A percentile compares a stretch with the other conserved stretches of the same genome.
phyloP scores from a whole-genome alignment of 2,888 invertebrate species.

The Pyrocoelia pectoralis region DNA sequence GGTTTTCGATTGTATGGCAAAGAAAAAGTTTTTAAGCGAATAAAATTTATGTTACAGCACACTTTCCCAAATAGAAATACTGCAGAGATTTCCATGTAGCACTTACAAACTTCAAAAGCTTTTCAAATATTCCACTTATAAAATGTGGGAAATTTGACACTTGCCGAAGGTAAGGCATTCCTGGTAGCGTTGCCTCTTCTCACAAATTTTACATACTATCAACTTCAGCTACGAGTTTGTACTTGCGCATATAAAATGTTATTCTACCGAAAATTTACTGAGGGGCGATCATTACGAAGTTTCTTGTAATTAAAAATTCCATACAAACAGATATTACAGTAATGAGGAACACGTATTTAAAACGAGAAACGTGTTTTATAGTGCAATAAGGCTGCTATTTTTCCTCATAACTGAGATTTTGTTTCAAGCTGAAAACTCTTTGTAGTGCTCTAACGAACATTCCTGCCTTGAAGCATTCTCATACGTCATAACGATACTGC shows the following conservation, averaged over 20 bases:
- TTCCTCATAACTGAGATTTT: constrained; percentile 22
- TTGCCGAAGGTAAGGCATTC: constrained; percentile 6
- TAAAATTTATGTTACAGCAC: background rate
- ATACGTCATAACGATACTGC: constrained; percentile 24
- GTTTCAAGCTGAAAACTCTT: constrained; percentile 21
- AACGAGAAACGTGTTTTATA: constrained; percentile 11
- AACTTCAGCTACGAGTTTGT: too few relatives aligned
- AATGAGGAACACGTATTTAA: constrained; percentile 15
- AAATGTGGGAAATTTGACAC: constrained; percentile 19
- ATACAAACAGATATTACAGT: background rate
- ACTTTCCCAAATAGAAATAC: constrained; percentile 2
- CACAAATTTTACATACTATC: background rate
- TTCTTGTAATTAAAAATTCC: constrained; percentile 2
- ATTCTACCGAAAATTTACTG: too few relatives aligned
- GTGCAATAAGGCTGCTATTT: constrained; percentile 12
- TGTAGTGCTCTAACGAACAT: constrained; percentile 27
- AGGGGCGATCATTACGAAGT: background rate
- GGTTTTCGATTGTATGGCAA: background rate
- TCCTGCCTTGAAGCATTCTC: constrained; percentile 23
- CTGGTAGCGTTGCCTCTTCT: background rate
- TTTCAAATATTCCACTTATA: constrained; percentile 19
- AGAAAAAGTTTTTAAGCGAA: background rate
- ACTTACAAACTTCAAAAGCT: constrained; percentile 19
- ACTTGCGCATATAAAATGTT: too few relatives aligned
- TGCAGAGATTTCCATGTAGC: constrained; percentile 14